A percentile compares a stretch with the other conserved stretches of the same genome.
These are phyloP conservation scores for Merluccius polli DNA, from an alignment of 2,797 vertebrate genomes.

Conservation along the genomic window DNA sequence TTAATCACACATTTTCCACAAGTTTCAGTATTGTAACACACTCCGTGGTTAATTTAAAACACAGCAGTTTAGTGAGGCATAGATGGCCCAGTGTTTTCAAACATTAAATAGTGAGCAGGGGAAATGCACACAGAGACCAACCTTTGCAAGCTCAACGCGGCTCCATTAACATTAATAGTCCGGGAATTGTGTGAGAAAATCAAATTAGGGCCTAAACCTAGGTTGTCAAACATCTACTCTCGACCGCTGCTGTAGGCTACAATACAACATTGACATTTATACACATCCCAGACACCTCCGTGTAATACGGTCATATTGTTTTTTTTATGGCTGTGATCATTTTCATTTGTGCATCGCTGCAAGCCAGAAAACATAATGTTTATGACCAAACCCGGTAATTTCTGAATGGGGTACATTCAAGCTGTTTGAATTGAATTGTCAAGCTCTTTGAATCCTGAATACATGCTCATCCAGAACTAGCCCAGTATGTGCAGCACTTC, in stretches of 20 bases:
- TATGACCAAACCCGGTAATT: background rate
- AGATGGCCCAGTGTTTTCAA: background rate
- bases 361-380: background rate
- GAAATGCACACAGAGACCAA: constrained; percentile 16
- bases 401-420: background rate
- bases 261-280: constrained; percentile 55
- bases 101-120: constrained; percentile 4
- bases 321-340: background rate
- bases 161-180: constrained; percentile 42
- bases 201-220: constrained; percentile 32
- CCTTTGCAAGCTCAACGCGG: constrained; percentile 24
- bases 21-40: background rate
- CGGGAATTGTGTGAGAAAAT: constrained; percentile 39
- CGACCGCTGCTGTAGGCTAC: constrained; percentile 45
- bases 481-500: background rate
- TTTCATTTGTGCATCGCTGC: background rate
- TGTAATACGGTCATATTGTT: background rate
- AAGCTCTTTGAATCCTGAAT: background rate
- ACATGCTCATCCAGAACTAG: background rate
- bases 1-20: constrained; percentile 7
- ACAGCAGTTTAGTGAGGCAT: background rate
- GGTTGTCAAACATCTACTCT: constrained; percentile 32
- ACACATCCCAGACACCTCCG: constrained; percentile 12
- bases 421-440: background rate
- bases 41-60: background rate